Conservation (phyloP, 2,797 vertebrate genomes). For the Acrossocheilus wenchowensis region DNA sequence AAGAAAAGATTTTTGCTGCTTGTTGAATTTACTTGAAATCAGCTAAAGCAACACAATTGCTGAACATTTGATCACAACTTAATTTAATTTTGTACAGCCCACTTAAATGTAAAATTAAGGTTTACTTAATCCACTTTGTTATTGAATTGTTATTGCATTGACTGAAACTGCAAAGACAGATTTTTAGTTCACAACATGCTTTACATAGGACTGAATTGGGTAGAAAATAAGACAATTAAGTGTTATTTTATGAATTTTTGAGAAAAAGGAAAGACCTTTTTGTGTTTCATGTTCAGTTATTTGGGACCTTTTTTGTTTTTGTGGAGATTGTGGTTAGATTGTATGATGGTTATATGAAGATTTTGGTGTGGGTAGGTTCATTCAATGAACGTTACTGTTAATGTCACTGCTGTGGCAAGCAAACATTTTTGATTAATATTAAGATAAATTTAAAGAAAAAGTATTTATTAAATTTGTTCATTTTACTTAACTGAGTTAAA, state of each 20-base stretch:
- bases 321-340: not conserved
- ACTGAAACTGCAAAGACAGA: not conserved
- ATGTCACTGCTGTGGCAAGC: not conserved
- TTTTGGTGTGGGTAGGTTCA: not conserved
- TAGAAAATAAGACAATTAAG: not conserved
- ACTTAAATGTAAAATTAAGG: not conserved
- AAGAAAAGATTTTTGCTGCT: not conserved
- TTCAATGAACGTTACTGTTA: not conserved
- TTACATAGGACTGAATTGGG: not conserved
- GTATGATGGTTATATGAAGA: not conserved
- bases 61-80: not conserved
- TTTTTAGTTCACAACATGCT: not conserved
- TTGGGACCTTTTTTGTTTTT: not conserved
- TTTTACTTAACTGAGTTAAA: not conserved
- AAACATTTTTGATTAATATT: not conserved
- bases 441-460: not conserved
- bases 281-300: not conserved
- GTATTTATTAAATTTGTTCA: not conserved
- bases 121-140: not conserved
- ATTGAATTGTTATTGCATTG: not conserved
- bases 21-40: not conserved
- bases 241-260: not conserved
- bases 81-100: not conserved
- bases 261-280: not conserved
- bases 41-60: not conserved